These are phyloP conservation scores for Yponomeuta cagnagella DNA, from an alignment of 2,888 invertebrate species.

Conservation along the genomic window DNA sequence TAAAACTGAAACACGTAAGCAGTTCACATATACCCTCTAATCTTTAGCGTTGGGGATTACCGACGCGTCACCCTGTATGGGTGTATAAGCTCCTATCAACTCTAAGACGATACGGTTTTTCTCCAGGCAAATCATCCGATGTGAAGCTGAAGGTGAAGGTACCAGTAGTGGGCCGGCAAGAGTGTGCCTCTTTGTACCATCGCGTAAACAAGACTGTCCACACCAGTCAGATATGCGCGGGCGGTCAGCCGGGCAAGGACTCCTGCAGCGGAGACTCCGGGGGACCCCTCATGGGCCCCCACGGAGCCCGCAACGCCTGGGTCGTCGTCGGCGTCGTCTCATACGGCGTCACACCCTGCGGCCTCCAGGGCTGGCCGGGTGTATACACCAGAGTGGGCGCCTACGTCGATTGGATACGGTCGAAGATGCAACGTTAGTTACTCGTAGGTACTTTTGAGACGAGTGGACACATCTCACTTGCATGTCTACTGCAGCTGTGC, in stretches of 20 bases:
- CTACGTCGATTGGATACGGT: conserved; percentile 80
- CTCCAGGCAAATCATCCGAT: conserved; percentile 62
- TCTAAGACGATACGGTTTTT: conserved; percentile 16
- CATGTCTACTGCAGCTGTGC: too few relatives aligned
- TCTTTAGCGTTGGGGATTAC: too few relatives aligned
- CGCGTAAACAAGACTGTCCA: conserved; percentile 59
- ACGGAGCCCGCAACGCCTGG: conserved; percentile 50
- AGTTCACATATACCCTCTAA: too few relatives aligned
- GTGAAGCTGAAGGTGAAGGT: conserved; percentile 72
- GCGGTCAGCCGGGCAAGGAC: conserved; percentile 73
- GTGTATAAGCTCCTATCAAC: too few relatives aligned
- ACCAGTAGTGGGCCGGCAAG: conserved; percentile 46
- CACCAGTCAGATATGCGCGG: conserved; percentile 79
- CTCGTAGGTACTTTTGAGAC: too few relatives aligned
- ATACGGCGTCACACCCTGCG: conserved; percentile 65
- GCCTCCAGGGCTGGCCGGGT: conserved; percentile 78
- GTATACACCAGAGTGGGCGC: conserved; percentile 80
- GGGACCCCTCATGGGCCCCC: conserved; percentile 74
- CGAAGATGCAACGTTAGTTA: conserved; percentile 69
- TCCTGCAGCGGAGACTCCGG: conserved; percentile 83
- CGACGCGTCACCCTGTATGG: too few relatives aligned
- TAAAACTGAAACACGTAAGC: conserved; percentile 76
- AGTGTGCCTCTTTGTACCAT: conserved; percentile 73
- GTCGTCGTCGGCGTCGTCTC: conserved; percentile 77
- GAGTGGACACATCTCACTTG: too few relatives aligned